Evolutionary conservation across 2,888 invertebrate species (phyloP).

Genomic region (Agelastica alni): DNA sequence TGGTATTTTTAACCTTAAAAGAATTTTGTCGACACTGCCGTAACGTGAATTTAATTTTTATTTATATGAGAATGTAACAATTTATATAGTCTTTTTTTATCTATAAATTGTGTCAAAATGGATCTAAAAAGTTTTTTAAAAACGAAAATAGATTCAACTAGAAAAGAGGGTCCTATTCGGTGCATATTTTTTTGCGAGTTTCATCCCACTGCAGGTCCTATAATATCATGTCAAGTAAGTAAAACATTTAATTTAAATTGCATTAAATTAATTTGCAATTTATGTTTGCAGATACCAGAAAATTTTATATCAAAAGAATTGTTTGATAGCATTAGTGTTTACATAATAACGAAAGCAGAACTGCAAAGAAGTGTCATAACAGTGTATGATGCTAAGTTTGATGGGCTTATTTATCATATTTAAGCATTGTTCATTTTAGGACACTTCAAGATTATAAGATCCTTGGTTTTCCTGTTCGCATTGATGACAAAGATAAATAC

Average conservation of each 20-base stretch:
- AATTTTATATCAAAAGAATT: conserved; percentile 90
- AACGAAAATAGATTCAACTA: conserved; percentile 6
- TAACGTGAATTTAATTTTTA: too few relatives aligned
- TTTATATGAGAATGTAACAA: too few relatives aligned
- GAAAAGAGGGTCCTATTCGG: conserved; percentile 73
- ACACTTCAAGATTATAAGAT: conserved; percentile 81
- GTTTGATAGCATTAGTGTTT: conserved; percentile 92
- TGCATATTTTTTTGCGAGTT: conserved; percentile 83
- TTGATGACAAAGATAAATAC: conserved; percentile 81
- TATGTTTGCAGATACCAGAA: conserved; percentile 62
- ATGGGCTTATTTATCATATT: conserved; percentile 1
- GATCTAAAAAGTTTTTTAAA: conserved; percentile 1
- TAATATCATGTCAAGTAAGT: conserved; percentile 81
- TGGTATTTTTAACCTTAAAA: too few relatives aligned
- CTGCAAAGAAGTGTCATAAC: conserved; percentile 88
- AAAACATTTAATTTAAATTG: conserved; percentile 3
- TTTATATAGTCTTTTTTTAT: background rate
- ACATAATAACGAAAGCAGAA: conserved; percentile 94
- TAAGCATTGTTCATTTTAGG: conserved; percentile 54
- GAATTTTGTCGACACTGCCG: too few relatives aligned
- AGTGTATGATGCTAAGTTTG: conserved; percentile 70
- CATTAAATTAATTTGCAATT: background rate
- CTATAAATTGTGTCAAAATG: background rate
- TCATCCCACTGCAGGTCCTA: conserved; percentile 78
- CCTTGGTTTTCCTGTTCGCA: conserved; percentile 89